Conservation (phyloP, 2,113 vertebrate species). For the Hemichromis elongatus region DNA sequence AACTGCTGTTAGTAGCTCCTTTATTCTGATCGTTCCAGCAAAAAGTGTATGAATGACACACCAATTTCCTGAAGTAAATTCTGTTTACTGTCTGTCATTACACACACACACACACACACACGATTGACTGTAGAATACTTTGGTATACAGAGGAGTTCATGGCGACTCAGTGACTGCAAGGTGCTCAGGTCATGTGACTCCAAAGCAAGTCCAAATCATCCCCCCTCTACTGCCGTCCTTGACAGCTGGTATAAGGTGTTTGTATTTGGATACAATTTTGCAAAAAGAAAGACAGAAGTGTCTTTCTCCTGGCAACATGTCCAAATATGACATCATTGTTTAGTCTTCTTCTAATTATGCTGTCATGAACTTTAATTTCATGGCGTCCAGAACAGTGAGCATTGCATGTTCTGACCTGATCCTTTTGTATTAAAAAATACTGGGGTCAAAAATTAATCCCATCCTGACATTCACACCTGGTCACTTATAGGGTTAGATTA, state of each 20-base stretch:
- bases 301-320: neutral
- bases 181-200: neutral
- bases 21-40: neutral
- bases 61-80: neutral
- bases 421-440: neutral
- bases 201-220: neutral
- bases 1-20: neutral
- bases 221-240: neutral
- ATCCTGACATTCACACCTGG: neutral
- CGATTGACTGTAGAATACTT: neutral
- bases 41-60: neutral
- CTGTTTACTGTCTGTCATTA: neutral
- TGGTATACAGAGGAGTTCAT: neutral
- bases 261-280: neutral
- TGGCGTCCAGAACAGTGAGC: fast-evolving
- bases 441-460: neutral
- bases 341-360: neutral
- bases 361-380: neutral
- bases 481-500: neutral
- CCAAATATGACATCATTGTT: neutral
- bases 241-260: neutral
- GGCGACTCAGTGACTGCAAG: neutral
- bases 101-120: fast-evolving
- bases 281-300: neutral
- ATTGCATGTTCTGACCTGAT: neutral